Conservation (phyloP, 2,113 vertebrate genomes). For the Stegastes partitus region DNA sequence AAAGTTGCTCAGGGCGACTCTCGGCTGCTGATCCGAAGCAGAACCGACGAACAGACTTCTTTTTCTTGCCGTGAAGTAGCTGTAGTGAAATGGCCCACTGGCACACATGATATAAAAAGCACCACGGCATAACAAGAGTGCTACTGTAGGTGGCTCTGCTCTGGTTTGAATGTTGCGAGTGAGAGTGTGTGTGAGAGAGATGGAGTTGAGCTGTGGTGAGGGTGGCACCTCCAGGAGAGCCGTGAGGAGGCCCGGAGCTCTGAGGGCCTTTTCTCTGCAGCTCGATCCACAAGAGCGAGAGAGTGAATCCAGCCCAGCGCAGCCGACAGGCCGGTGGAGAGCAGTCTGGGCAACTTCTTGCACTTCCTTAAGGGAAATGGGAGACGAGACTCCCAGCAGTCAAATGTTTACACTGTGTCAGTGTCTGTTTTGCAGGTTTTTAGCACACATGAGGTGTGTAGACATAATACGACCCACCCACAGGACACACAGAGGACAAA, state of each 20-base stretch:
- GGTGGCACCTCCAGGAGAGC: conserved; percentile 71
- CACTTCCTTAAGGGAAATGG: conserved; percentile 29
- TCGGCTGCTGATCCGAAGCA: conserved; percentile 42
- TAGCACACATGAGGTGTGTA: conserved; percentile 32
- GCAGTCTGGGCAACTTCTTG: conserved; percentile 13
- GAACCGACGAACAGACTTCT: conserved; percentile 43
- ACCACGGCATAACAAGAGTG: conserved; percentile 59
- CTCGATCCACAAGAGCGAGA: conserved; percentile 30
- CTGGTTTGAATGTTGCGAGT: conserved; percentile 29
- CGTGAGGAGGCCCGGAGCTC: conserved; percentile 49
- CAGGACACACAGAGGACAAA: conserved; percentile 61
- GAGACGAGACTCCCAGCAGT: conserved; percentile 25
- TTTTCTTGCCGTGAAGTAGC: conserved; percentile 38
- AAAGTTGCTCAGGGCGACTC: conserved; percentile 42
- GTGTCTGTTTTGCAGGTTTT: conserved; percentile 43
- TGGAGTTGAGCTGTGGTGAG: conserved; percentile 46
- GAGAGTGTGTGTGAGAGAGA: conserved; percentile 38
- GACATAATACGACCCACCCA: conserved; percentile 46
- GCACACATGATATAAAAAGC: conserved; percentile 78
- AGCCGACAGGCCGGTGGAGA: conserved; percentile 33
- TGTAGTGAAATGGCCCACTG: conserved; percentile 57
- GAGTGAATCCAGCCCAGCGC: conserved; percentile 37
- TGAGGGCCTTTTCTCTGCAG: conserved; percentile 70
- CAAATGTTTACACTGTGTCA: conserved; percentile 32
- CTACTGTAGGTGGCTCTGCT: conserved; percentile 57